Evolutionary conservation across 2,888 invertebrate species (phyloP), one percentile per base, ranked within the genome.

Genomic region (Volucella zonaria): DNA sequence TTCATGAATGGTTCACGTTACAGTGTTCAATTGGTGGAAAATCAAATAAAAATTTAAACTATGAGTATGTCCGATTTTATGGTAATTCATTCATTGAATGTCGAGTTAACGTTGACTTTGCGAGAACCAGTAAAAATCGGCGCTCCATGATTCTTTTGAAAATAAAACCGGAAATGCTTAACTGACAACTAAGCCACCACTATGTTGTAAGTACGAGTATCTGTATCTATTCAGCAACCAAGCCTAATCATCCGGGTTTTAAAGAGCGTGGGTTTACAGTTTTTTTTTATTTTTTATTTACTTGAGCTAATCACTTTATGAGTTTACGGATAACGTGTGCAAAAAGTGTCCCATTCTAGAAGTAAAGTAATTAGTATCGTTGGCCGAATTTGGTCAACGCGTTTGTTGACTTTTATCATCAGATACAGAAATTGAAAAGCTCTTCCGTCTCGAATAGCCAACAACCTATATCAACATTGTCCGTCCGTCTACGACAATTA

Each of bases 101-200:
- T 45, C 9, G 23, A 38, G 12, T 10, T 8, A 31, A 31, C 58
- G 31, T 38, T n/a, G 8, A 58, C 38, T n/a, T 58, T n/a, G 52
- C n/a, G 8, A 42, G 23, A 40, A 58, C 40, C 38, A 38, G 56
- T 38, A 31, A 4, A 31, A 31, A 31, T 31, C 31, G 6, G 6
- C 31, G 6, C 31, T 31, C 38, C 38, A 11, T 42, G 18, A 14
- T 18, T 45, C 3, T 8, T 9, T 14, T 40, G 42, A 56, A 70
- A 66, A 43, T 58, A n/a, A 15, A 73, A 81, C 76, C 85, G 81
- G 85, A 85, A 85, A 85, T 81, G 31, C 73, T 71, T 75, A n/a
- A 75, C 59, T 47, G 23, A 45, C 18, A 67, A 67, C 54, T 59
- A 42, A 75, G 18, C 64, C 18, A 49, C 70, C 9, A 6, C 23